Conservation (phyloP, 1,140 invertebrate species). For the Littorina saxatilis region DNA sequence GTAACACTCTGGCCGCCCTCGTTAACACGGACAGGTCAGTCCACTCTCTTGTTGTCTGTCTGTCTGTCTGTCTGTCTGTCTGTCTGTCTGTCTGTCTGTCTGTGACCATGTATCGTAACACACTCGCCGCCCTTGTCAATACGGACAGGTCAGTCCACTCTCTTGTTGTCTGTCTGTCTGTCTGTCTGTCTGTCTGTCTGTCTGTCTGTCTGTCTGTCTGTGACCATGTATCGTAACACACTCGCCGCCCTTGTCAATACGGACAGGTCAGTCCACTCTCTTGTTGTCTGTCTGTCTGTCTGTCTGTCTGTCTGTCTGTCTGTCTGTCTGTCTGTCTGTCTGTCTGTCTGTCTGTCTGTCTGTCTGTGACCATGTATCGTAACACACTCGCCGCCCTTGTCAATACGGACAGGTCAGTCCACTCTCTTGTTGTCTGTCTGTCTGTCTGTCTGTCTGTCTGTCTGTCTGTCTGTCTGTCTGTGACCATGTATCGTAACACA, state of each 20-base stretch:
- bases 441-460: too few relatives aligned
- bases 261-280: too few relatives aligned
- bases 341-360: not conserved
- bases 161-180: not conserved
- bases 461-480: too few relatives aligned
- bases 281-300: too few relatives aligned
- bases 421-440: too few relatives aligned
- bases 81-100: not conserved
- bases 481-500: too few relatives aligned
- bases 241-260: too few relatives aligned
- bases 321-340: not conserved
- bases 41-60: not conserved
- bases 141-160: not conserved
- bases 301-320: not conserved
- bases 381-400: too few relatives aligned
- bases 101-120: not conserved
- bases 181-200: not conserved
- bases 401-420: too few relatives aligned
- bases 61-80: not conserved
- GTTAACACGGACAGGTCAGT: slow-evolving; percentile 52
- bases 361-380: not conserved
- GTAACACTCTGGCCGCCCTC: slow-evolving; percentile 62
- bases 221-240: too few relatives aligned
- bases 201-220: not conserved
- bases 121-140: not conserved